Evolutionary conservation across 2,797 vertebrate species (phyloP).

Genomic region (Pempheris klunzingeri): DNA sequence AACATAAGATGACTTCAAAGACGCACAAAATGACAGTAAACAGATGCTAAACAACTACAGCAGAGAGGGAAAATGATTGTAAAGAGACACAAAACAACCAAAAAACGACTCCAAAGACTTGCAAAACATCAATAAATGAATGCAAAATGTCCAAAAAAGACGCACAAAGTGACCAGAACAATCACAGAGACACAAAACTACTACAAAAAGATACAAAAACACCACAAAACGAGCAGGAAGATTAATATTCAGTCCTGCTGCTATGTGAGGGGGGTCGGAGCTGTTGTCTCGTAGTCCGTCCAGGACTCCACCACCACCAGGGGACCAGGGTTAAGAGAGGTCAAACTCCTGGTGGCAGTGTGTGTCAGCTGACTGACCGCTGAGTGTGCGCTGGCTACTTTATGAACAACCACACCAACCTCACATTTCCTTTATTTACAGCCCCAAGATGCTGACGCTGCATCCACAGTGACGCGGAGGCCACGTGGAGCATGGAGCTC

Average conservation of each 20-base stretch:
- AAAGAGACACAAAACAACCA: no score
- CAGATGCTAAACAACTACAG: background rate
- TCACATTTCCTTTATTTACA: constrained; percentile 65
- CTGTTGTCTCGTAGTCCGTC: background rate
- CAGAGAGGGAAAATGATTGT: no score
- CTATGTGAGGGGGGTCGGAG: background rate
- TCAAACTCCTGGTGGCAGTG: background rate
- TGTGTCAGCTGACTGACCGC: background rate
- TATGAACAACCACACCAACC: background rate
- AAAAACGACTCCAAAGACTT: no score
- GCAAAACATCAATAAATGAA: no score
- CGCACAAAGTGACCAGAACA: no score
- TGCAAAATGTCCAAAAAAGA: no score
- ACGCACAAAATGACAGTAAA: background rate
- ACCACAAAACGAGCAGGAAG: no score
- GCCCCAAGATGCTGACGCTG: constrained; percentile 58
- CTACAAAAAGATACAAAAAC: no score
- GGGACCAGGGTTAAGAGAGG: background rate
- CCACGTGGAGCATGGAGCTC: constrained; percentile 65
- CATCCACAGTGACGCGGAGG: constrained; percentile 1
- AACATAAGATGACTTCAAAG: background rate
- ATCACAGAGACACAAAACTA: background rate
- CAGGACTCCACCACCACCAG: background rate
- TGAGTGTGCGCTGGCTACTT: background rate
- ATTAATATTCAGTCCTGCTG: background rate